phyloP scores from a whole-genome alignment of 53 echinoderm and acorn worm genomes.

The Paracentrotus lividus region DNA sequence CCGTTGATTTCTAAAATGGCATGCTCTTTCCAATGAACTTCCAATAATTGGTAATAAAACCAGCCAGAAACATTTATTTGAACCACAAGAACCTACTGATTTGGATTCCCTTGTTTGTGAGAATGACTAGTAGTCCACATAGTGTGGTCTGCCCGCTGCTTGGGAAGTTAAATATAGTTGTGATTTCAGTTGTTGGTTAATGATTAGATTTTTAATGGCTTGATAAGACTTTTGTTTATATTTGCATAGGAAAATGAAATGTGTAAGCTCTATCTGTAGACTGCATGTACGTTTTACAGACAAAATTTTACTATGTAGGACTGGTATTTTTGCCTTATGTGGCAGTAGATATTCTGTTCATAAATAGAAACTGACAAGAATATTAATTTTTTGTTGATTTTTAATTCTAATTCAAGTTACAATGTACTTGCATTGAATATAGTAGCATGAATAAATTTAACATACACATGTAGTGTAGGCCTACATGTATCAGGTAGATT shows the following conservation, averaged over 20 bases:
- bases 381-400: background rate
- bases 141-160: background rate
- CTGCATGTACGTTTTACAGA: background rate
- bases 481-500: too few species aligned
- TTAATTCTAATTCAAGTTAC: too few species aligned
- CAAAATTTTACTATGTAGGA: background rate
- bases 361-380: background rate
- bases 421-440: too few species aligned
- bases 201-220: background rate
- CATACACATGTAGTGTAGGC: too few species aligned
- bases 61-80: background rate
- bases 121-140: background rate
- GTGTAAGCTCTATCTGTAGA: background rate
- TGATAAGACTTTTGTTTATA: background rate
- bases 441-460: too few species aligned
- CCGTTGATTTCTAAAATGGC: conserved; percentile 35
- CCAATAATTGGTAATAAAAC: conserved; percentile 29
- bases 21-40: conserved; percentile 49
- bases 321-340: background rate
- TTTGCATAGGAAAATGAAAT: background rate
- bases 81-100: background rate
- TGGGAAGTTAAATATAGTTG: background rate
- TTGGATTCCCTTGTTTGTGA: background rate
- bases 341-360: background rate
- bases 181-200: background rate